Evolutionary conservation across 2,113 vertebrate genomes (phyloP).

Genomic region (Muscicapa adusta): DNA sequence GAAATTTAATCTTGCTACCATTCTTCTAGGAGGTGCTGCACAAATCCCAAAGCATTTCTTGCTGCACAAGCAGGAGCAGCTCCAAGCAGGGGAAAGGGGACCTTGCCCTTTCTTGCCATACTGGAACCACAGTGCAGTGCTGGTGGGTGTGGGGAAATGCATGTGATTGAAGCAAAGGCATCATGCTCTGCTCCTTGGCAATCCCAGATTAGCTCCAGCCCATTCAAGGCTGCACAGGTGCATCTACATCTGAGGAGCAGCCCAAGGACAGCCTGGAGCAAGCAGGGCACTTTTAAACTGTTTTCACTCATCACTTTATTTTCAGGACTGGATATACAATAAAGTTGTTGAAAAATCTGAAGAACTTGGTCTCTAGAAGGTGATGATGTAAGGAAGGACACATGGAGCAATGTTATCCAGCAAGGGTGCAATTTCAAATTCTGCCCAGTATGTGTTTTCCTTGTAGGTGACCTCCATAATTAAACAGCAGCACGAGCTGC

Average conservation of each 20-base stretch:
- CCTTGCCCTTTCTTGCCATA: neutral
- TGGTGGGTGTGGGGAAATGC: neutral
- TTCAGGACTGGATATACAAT: neutral
- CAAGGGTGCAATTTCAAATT: neutral
- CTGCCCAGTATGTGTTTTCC: neutral
- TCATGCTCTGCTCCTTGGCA: neutral
- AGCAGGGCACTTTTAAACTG: neutral
- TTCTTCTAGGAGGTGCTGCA: neutral
- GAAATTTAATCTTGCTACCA: neutral
- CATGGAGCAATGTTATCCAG: neutral
- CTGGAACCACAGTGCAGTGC: fast-evolving
- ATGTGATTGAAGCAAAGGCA: neutral
- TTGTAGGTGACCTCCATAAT: neutral
- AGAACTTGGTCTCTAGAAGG: neutral
- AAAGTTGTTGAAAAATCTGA: neutral
- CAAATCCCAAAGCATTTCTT: neutral
- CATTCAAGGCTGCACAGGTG: neutral
- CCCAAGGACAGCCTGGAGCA: neutral
- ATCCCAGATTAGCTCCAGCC: neutral
- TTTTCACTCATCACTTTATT: neutral
- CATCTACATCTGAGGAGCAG: neutral
- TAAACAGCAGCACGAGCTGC: neutral
- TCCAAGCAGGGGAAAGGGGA: neutral
- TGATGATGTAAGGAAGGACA: neutral
- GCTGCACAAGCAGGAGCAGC: neutral